Evolutionary conservation across 2,113 vertebrate species (phyloP), one percentile per base, ranked within the genome.

Genomic region (Nansenia antarctica): DNA sequence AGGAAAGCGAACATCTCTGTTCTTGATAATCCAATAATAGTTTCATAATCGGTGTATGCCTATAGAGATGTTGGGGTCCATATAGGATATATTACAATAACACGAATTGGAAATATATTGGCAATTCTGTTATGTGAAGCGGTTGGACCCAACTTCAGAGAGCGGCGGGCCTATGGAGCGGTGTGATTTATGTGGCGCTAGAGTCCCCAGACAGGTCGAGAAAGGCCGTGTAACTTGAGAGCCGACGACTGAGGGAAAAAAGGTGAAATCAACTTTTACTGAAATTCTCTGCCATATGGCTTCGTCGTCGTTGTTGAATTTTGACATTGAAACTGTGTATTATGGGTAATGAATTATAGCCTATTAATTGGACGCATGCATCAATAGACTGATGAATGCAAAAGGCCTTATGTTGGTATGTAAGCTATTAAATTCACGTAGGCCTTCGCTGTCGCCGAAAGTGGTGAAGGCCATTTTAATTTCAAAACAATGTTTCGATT

Each of bases 181-280:
- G 83, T 73, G 87, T 94, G 94, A 95, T 94, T 94, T 95, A 93
- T 92, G 88, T 89, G 67, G 67, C 88, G 85, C 82, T 88, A 57
- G 86, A 80, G 79, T 79, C 86, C 62, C 62, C 64, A 89, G 72
- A 58, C 92, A 91, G 87, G 81, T 85, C 90, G 87, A 91, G 86
- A 93, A 89, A 87, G 87, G 83, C 86, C 77, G 85, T 84, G 91
- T 93, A 95, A 94, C 70, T 5, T 61, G 91, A 95, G 92, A 88
- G 34, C 62, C n/a, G 27, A 82, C n/a, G 14, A n/a, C 9, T 30
- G 30, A 67, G 39, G 27, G 71, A 85, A 85, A 90, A 85, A 90
- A 26, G 73, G 65, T 66, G 86, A 82, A 87, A 88, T 83, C 80
- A 76, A 73, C 77, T 88, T 86, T 76, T 58, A 82, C 84, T 86